Percentiles rank a stretch among this genome's conserved stretches.
These are phyloP conservation scores for Calycopis cecrops DNA, from an alignment of 1,140 invertebrate genomes.

Conservation along the genomic window DNA sequence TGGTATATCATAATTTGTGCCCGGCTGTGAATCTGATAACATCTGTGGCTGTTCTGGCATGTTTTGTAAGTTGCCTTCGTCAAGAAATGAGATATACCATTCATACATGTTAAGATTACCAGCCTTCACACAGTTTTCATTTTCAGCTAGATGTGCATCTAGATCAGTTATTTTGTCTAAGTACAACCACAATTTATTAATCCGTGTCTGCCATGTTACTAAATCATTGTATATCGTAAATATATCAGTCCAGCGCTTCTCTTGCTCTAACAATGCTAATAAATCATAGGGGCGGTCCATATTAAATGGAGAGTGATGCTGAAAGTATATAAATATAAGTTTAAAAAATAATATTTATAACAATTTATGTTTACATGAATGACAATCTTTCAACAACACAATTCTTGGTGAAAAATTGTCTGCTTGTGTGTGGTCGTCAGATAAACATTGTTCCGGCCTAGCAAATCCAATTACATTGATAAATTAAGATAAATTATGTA, in stretches of 20 bases:
- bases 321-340: constrained; percentile 34
- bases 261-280: constrained; percentile 88
- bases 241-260: constrained; percentile 80
- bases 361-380: no score
- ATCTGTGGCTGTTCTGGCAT: constrained; percentile 42
- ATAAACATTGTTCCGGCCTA: no score
- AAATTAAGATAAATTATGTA: no score
- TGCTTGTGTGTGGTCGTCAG: no score
- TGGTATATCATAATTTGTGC: constrained; percentile 71
- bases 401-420: no score
- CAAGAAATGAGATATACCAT: constrained; percentile 80
- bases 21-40: constrained; percentile 35
- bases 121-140: constrained; percentile 81
- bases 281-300: constrained; percentile 87
- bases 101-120: constrained; percentile 80
- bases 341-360: no score
- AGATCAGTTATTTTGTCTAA: constrained; percentile 79
- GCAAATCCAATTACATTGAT: no score
- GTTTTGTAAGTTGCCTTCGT: constrained; percentile 64
- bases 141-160: constrained; percentile 78
- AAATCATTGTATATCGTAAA: constrained; percentile 81
- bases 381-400: no score
- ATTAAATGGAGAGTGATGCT: constrained; percentile 86
- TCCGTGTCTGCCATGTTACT: constrained; percentile 77
- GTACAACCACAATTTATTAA: constrained; percentile 79